Conservation (phyloP, 2,888 invertebrate genomes). For the Physocephala rufipes region DNA sequence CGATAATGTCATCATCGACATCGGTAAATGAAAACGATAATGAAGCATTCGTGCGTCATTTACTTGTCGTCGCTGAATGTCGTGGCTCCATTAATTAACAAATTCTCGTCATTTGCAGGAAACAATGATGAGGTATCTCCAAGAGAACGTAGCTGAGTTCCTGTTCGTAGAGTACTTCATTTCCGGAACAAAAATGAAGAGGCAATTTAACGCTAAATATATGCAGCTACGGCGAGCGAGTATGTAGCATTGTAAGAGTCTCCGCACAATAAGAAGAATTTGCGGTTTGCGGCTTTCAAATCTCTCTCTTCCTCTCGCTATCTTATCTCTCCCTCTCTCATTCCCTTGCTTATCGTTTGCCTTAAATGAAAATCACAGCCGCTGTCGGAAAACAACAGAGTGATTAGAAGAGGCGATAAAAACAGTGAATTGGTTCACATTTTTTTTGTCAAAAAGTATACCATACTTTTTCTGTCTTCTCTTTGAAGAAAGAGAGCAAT, state of each 20-base stretch:
- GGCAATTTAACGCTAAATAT: slow-evolving; percentile 17
- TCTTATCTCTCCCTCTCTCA: too few relatives aligned
- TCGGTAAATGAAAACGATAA: background rate
- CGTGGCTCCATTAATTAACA: slow-evolving; percentile 28
- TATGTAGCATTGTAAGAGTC: background rate
- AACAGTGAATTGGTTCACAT: too few relatives aligned
- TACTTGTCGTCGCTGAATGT: slow-evolving; percentile 8
- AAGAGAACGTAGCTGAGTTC: background rate
- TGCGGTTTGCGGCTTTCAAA: too few relatives aligned
- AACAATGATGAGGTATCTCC: background rate
- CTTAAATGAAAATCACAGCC: too few relatives aligned
- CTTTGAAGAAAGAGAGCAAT: too few relatives aligned
- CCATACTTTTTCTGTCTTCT: too few relatives aligned
- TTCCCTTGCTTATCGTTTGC: too few relatives aligned
- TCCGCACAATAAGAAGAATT: background rate
- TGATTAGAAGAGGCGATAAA: too few relatives aligned
- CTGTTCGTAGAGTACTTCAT: slow-evolving; percentile 4
- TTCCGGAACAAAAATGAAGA: slow-evolving; percentile 23
- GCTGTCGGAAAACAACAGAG: too few relatives aligned
- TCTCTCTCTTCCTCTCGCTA: too few relatives aligned
- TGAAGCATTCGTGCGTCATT: slow-evolving; percentile 19
- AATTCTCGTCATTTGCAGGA: slow-evolving; percentile 7
- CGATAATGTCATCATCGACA: background rate
- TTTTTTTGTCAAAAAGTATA: too few relatives aligned
- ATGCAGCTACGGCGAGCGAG: slow-evolving; percentile 7